Percentiles rank a stretch among this genome's conserved stretches.
phyloP scores from a whole-genome alignment of 2,797 vertebrate species.

The Eulemur albifrons region DNA sequence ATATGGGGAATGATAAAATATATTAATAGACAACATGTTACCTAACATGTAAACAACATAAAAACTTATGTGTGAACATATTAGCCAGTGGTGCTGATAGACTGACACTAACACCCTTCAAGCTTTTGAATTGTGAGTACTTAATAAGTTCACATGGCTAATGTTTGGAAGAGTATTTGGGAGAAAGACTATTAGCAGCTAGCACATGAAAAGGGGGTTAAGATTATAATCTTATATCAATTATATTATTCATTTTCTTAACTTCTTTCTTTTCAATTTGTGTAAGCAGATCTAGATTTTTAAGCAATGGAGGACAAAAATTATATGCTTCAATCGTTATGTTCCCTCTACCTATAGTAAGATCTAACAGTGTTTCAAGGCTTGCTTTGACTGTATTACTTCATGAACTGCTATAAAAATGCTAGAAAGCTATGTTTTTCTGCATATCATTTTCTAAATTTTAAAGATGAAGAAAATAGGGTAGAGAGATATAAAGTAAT shows the following conservation, averaged over 20 bases:
- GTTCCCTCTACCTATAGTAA: neutral
- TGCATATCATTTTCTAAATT: neutral
- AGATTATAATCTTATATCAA: neutral
- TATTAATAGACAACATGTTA: neutral
- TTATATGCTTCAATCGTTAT: neutral
- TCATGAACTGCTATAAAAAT: neutral
- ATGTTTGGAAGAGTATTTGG: neutral
- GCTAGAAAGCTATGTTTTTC: neutral
- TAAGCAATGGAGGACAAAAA: neutral
- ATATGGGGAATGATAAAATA: neutral
- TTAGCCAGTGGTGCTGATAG: neutral
- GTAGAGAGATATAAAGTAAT: neutral
- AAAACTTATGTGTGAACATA: neutral
- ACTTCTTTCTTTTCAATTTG: constrained; percentile 12
- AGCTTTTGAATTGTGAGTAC: neutral
- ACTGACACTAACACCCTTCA: neutral
- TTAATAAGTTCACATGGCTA: neutral
- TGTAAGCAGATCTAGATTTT: neutral
- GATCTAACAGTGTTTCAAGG: neutral
- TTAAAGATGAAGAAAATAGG: constrained; percentile 22
- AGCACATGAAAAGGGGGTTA: neutral
- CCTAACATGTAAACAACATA: neutral
- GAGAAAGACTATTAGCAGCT: neutral
- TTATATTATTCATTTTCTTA: neutral
- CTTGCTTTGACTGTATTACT: neutral